These are phyloP conservation scores for Isaurus tuberculatus DNA, from an alignment of 92 coral and sea anemone species.

Conservation along the genomic window DNA sequence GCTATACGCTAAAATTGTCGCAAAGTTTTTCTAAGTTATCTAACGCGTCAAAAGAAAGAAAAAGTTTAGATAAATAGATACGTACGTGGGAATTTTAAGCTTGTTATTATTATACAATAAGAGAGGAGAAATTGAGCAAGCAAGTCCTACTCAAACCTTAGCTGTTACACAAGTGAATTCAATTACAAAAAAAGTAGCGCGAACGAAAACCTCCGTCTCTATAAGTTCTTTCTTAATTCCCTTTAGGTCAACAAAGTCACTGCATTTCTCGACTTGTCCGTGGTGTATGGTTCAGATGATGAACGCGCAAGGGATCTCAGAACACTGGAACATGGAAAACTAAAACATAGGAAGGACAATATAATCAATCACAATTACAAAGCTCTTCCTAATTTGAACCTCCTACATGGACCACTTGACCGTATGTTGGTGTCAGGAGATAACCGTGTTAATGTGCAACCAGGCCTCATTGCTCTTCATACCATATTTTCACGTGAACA, in stretches of 20 bases:
- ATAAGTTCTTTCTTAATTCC: background rate
- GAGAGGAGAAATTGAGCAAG: no score
- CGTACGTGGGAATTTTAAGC: no score
- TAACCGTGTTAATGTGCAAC: slow-evolving; percentile 99
- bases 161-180: no score
- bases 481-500: slow-evolving; percentile 97
- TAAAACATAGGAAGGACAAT: slow-evolving; percentile 77
- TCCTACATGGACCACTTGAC: slow-evolving; percentile 96
- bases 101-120: no score
- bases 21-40: no score
- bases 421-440: slow-evolving; percentile 97
- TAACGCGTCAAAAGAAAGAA: no score
- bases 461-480: slow-evolving; percentile 96
- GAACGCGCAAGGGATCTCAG: slow-evolving; percentile 82
- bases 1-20: no score
- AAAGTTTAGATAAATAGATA: no score
- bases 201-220: background rate
- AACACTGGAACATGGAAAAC: slow-evolving; percentile 79
- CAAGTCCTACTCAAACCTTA: no score
- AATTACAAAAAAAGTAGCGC: background rate
- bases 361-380: slow-evolving; percentile 81
- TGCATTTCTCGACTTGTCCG: slow-evolving; percentile 88
- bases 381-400: slow-evolving; percentile 92
- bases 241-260: slow-evolving; percentile 95
- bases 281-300: slow-evolving; percentile 89